Evolutionary conservation across 1,140 invertebrate species (phyloP).

Genomic region (Whitmania pigra): DNA sequence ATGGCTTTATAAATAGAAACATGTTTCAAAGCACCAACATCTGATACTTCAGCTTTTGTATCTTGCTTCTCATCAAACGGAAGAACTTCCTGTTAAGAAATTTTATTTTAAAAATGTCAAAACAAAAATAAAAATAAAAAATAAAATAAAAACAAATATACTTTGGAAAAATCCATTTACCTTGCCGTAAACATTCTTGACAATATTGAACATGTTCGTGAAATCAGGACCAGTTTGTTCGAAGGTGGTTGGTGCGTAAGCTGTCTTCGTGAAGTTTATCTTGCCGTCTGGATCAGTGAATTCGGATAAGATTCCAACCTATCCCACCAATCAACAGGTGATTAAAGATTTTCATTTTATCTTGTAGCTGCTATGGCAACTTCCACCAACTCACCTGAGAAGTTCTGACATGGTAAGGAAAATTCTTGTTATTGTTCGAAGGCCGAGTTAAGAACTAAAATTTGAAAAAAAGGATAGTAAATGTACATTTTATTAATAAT

Average conservation of each 20-base stretch:
- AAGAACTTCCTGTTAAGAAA: too few species aligned
- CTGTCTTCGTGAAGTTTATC: neutral
- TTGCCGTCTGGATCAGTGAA: neutral
- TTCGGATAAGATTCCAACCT: neutral
- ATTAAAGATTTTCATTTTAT: neutral
- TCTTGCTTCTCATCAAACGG: too few species aligned
- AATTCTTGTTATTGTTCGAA: constrained; percentile 65
- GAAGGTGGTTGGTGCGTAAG: neutral
- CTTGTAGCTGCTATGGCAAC: neutral
- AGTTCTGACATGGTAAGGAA: constrained; percentile 71
- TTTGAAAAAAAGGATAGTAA: neutral
- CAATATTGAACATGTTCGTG: constrained; percentile 12
- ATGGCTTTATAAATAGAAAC: too few species aligned
- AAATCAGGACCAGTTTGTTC: constrained; percentile 9
- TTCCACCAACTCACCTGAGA: constrained; percentile 48
- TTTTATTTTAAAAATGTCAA: too few species aligned
- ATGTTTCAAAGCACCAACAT: too few species aligned
- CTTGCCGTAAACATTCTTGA: constrained; percentile 10
- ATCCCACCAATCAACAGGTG: neutral
- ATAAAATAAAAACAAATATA: too few species aligned
- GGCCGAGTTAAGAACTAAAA: constrained; percentile 61
- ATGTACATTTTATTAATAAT: neutral
- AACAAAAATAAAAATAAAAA: too few species aligned
- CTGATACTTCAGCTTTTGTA: too few species aligned
- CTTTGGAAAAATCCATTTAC: neutral